Evolutionary conservation across 2,888 invertebrate genomes (phyloP), one percentile per base, ranked within the genome.

Genomic region (Lepidochrysops patricia): DNA sequence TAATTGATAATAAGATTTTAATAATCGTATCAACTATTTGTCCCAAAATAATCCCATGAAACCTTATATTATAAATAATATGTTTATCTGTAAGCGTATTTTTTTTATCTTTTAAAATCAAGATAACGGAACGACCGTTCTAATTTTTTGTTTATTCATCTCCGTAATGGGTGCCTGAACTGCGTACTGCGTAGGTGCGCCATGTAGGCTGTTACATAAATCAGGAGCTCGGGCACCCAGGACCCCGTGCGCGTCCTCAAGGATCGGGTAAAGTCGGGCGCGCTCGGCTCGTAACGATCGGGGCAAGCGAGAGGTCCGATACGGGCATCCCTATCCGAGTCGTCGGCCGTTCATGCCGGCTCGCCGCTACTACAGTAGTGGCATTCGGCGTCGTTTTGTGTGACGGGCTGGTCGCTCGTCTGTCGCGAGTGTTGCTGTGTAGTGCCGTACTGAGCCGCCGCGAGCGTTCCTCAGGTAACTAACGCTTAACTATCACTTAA

Each of bases 351-450:
- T 77, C 75, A 76, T 79, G 76, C 54, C 52, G 52, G 13, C 74
- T 72, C n/a, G 71, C 72, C 70, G 71, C 71, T 72, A 70, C 65
- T 65, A 66, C 64, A 63, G 65, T 67, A 72, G 66, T 72, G 69
- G 83, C 85, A 87, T 75, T 83, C 83, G 82, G 83, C 83, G 83
- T 84, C 76, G 75, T 70, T 74, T 77, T 84, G 74, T 87, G 88
- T 74, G 82, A 74, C 76, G 87, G 84, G 82, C 75, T 73, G 65
- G 74, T 82, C 82, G 79, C 81, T 82, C 82, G 82, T 82, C 77
- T 73, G 61, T 80, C 80, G 84, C 72, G 87, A 80, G 88, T 87
- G 83, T 82, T 79, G 82, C 85, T 84, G 83, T 78, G 76, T 80
- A 82, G 80, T 76, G 79, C 80, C 77, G 73, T 76, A 71, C 75